Conservation (phyloP, 2,113 vertebrate genomes). For the Psephotus haematonotus region DNA sequence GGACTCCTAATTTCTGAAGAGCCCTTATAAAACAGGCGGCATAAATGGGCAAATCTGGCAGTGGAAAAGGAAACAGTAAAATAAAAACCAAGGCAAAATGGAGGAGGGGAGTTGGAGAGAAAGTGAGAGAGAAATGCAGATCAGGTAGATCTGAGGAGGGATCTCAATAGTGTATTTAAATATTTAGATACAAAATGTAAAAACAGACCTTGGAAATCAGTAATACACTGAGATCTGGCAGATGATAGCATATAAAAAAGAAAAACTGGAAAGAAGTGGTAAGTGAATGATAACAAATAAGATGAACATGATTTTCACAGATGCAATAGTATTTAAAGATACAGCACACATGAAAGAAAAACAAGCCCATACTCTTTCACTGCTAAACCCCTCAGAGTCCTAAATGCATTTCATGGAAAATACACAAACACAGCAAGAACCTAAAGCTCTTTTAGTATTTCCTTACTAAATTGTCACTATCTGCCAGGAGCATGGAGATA, state of each 20-base stretch:
- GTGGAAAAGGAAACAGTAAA: not conserved
- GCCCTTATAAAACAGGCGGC: not conserved
- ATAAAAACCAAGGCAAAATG: not conserved
- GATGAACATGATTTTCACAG: not conserved
- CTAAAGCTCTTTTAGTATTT: not conserved
- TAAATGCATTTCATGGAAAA: not conserved
- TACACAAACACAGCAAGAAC: not conserved
- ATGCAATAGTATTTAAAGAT: not conserved
- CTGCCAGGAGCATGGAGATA: not conserved
- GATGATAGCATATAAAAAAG: not conserved
- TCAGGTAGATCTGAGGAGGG: not conserved
- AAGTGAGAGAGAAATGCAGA: not conserved
- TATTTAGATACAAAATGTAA: not conserved
- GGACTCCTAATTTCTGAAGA: not conserved
- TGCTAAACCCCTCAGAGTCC: not conserved
- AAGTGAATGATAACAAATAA: not conserved
- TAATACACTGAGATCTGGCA: not conserved
- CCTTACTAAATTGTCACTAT: not conserved
- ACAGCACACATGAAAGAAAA: not conserved
- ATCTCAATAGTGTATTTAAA: not conserved
- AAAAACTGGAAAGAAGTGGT: not conserved
- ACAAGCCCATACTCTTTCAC: not conserved
- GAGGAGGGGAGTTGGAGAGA: not conserved
- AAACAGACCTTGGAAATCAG: not conserved
- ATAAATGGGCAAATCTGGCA: not conserved